Base-by-base conservation (phyloP, 1,140 invertebrate species). In the Drosophila sucinea region DNA sequence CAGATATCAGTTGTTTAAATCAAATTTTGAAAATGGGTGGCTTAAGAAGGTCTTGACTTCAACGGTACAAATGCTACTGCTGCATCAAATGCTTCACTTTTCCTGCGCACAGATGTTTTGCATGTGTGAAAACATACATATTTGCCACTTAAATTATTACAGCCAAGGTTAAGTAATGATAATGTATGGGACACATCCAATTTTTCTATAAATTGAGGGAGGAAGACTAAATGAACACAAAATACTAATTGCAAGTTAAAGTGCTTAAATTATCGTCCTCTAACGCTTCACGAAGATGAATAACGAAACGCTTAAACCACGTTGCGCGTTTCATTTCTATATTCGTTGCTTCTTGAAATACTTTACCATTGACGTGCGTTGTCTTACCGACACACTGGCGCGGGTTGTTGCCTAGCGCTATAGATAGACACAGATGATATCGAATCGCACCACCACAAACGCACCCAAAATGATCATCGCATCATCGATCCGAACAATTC, bases 341-440 rank as follows among this genome's bases (percentile, higher is more conserved):
- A 56, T 29, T 65, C 10, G 35, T 61, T 57, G 47, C 40, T 55
- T 67, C 41, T 44, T 35, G 44, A 47, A 40, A 62, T 73, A 60
- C 62, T 61, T 73, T 66, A 55, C 51, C 54, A 55, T 71, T 29
- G 40, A 25, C 35, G 44, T 67, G 47, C 32, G 62, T 55, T 62
- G 33, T 27, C 33, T 55, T 55, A 32, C 33, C 35, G 60, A 57
- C 44, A 32, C 61, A 77, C 47, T 71, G 54, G 65, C 60, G 44
- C 64, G 51, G 17, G 17, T 57, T 70, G 57, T 80, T 77, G 60
- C 67, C 55, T 72, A 74, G 72, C 25, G 65, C 80, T 83, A 82
- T 83, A 83, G 73, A 80, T 82, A 85, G 80, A 80, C 70, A 47
- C 71, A 69, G 35, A 70, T 77, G 74, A 79, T 83, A 74, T 73